Evolutionary conservation across 2,888 invertebrate species (phyloP).

Genomic region (Periphyllus acericola): DNA sequence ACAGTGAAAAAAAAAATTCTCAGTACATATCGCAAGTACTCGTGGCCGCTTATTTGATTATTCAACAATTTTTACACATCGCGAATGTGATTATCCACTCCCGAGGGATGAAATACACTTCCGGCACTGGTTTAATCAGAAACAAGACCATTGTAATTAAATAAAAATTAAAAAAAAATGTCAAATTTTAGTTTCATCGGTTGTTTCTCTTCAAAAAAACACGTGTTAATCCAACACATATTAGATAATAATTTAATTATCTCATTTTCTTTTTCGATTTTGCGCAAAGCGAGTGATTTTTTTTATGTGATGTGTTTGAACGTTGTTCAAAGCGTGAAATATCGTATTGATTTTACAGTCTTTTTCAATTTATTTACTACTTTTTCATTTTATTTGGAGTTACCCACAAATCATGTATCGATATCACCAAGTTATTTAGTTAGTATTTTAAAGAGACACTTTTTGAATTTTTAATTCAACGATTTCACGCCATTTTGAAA

Average conservation of each 20-base stretch:
- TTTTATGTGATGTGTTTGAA: too few species aligned
- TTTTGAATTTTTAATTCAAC: too few species aligned
- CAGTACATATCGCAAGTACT: not conserved
- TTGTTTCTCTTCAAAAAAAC: not conserved
- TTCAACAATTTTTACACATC: conserved; percentile 16
- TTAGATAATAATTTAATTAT: not conserved
- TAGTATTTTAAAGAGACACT: too few species aligned
- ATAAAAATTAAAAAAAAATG: conserved; percentile 5
- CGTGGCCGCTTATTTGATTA: not conserved
- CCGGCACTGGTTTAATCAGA: not conserved
- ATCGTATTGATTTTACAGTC: too few species aligned
- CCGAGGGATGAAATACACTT: not conserved
- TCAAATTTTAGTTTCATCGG: not conserved
- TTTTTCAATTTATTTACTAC: too few species aligned
- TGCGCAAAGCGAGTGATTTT: not conserved
- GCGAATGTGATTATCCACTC: not conserved
- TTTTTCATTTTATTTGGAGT: too few species aligned
- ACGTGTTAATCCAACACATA: not conserved
- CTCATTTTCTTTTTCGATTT: not conserved
- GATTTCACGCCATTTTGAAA: too few species aligned
- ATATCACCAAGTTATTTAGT: too few species aligned
- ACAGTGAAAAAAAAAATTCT: not conserved
- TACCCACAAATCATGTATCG: too few species aligned
- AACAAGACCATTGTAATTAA: conserved; percentile 31
- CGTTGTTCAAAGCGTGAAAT: too few species aligned